These are phyloP conservation scores for Ricordea florida DNA, from an alignment of 92 coral and sea anemone genomes.

Conservation along the genomic window DNA sequence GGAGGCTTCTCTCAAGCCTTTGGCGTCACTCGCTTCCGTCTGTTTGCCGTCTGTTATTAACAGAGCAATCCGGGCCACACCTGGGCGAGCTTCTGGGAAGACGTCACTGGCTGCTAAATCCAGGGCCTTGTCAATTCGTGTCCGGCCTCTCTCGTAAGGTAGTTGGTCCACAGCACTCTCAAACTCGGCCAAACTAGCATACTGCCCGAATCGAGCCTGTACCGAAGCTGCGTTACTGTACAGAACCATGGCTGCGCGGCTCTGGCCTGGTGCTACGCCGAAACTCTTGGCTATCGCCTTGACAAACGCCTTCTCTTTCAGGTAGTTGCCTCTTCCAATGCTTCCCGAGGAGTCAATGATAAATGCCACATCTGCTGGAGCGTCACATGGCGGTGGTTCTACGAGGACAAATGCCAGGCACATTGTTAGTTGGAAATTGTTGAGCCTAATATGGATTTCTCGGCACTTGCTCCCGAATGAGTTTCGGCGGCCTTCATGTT, in stretches of 20 bases:
- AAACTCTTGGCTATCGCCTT: conserved; percentile 46
- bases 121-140: too few relatives aligned
- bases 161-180: conserved; percentile 5
- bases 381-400: conserved; percentile 31
- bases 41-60: too few relatives aligned
- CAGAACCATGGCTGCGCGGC: conserved; percentile 39
- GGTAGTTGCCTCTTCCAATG: conserved; percentile 28
- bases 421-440: too few relatives aligned
- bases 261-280: conserved; percentile 11
- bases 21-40: too few relatives aligned
- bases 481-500: too few relatives aligned
- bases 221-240: conserved; percentile 17
- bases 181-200: background rate
- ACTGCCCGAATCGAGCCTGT: background rate
- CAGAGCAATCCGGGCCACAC: too few relatives aligned
- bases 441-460: too few relatives aligned
- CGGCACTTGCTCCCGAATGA: too few relatives aligned
- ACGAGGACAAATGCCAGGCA: background rate
- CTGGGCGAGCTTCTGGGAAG: too few relatives aligned
- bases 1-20: too few relatives aligned
- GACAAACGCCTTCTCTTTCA: conserved; percentile 22
- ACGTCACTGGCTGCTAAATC: too few relatives aligned
- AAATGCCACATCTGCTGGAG: conserved; percentile 57
- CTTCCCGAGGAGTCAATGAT: conserved; percentile 51
- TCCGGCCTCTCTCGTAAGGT: background rate